Conservation (phyloP, 2,888 invertebrate genomes). For the Diadegma fenestrale region DNA sequence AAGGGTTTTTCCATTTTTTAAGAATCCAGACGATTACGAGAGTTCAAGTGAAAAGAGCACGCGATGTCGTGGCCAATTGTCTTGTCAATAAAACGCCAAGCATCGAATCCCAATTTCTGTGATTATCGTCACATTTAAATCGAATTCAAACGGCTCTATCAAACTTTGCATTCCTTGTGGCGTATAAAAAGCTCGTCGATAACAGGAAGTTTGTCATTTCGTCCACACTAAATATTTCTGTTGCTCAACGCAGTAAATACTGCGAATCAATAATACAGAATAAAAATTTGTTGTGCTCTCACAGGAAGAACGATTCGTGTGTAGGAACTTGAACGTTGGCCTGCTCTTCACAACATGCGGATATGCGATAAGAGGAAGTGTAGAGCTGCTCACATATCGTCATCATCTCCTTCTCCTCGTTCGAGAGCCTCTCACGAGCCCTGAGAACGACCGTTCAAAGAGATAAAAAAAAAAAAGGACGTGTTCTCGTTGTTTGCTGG, state of each 20-base stretch:
- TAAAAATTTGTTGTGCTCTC: background rate
- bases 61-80: conserved; percentile 25
- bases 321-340: conserved; percentile 35
- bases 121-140: background rate
- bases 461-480: conserved; percentile 34
- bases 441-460: conserved; percentile 22
- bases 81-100: background rate
- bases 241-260: background rate
- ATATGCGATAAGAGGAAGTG: conserved; percentile 48
- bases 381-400: conserved; percentile 22
- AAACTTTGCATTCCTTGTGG: background rate
- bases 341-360: conserved; percentile 40
- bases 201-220: background rate
- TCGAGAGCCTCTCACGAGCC: conserved; percentile 28
- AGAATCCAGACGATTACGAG: conserved; percentile 47
- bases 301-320: conserved; percentile 27
- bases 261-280: conserved; percentile 8
- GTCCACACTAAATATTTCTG: background rate
- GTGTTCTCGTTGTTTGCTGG: conserved; percentile 8
- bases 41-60: conserved; percentile 45
- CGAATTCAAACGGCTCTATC: background rate
- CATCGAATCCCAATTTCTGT: background rate
- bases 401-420: conserved; percentile 42
- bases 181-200: background rate
- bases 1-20: conserved; percentile 28